Evolutionary conservation across 2,113 vertebrate species (phyloP).

Genomic region (Mormyrus lacerda): DNA sequence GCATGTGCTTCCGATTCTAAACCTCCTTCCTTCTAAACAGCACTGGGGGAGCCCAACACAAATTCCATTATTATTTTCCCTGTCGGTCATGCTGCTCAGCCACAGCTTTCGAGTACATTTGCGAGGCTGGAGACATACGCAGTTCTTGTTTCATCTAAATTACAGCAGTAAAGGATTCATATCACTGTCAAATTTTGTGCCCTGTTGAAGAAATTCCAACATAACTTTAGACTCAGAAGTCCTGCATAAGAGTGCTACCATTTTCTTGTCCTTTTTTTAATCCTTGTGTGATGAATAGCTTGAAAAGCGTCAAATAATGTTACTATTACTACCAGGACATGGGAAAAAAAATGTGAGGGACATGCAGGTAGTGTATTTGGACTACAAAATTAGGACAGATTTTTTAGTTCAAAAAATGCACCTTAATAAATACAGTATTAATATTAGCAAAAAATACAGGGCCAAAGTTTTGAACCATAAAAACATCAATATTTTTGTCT

Average conservation of each 20-base stretch:
- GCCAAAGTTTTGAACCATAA: neutral
- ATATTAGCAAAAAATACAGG: neutral
- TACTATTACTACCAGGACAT: neutral
- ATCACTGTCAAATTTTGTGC: neutral
- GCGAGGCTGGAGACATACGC: neutral
- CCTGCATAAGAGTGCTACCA: neutral
- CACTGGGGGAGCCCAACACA: constrained; percentile 15
- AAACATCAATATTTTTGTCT: neutral
- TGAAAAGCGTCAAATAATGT: neutral
- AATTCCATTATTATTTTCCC: constrained; percentile 29
- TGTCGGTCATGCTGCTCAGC: constrained; percentile 24
- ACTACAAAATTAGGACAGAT: neutral
- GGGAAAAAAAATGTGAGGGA: neutral
- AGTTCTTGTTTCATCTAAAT: neutral
- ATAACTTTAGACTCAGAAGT: neutral
- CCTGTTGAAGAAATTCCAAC: neutral
- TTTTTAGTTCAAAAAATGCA: neutral
- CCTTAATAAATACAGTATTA: neutral
- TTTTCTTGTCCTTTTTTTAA: neutral
- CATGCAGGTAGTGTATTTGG: neutral
- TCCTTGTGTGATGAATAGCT: neutral
- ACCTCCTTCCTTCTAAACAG: constrained; percentile 6
- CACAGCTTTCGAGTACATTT: neutral
- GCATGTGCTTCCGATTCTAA: constrained; percentile 2
- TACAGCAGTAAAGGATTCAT: neutral